These are phyloP conservation scores for Nestor notabilis DNA, from an alignment of 2,113 vertebrate genomes.

Conservation along the genomic window DNA sequence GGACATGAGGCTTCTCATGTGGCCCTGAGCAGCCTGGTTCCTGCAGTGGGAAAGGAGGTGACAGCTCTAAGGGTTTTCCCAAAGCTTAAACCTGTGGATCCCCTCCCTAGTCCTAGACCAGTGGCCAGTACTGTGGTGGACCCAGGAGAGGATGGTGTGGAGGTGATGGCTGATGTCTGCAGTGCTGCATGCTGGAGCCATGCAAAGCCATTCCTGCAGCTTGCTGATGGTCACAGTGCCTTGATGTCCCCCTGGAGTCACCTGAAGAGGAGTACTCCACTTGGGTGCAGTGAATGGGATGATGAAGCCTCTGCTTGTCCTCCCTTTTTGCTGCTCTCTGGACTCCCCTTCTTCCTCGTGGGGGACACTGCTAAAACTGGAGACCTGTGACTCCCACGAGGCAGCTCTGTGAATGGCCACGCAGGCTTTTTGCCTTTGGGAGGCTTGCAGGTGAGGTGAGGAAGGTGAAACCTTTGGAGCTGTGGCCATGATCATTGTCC, in stretches of 20 bases:
- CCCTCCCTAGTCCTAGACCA: background rate
- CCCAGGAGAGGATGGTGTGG: background rate
- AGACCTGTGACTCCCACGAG: background rate
- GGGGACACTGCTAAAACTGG: background rate
- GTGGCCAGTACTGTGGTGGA: fast-evolving
- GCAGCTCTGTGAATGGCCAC: fast-evolving
- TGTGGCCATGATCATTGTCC: fast-evolving
- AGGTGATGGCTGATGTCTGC: fast-evolving
- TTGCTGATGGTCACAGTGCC: fast-evolving
- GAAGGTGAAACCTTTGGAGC: background rate
- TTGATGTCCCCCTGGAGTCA: background rate
- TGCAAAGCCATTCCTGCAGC: background rate
- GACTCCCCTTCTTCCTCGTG: background rate
- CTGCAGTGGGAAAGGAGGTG: background rate
- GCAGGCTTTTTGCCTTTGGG: background rate
- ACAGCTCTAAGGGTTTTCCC: background rate
- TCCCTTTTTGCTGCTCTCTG: background rate
- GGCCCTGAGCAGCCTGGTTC: background rate
- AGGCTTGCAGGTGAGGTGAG: background rate
- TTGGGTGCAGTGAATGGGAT: no score
- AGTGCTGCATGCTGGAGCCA: background rate
- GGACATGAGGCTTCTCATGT: fast-evolving
- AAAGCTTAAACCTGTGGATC: background rate
- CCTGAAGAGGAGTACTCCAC: fast-evolving
- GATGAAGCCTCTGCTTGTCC: fast-evolving